Evolutionary conservation across 2,113 vertebrate species (phyloP).

Genomic region (Apodemus sylvaticus): DNA sequence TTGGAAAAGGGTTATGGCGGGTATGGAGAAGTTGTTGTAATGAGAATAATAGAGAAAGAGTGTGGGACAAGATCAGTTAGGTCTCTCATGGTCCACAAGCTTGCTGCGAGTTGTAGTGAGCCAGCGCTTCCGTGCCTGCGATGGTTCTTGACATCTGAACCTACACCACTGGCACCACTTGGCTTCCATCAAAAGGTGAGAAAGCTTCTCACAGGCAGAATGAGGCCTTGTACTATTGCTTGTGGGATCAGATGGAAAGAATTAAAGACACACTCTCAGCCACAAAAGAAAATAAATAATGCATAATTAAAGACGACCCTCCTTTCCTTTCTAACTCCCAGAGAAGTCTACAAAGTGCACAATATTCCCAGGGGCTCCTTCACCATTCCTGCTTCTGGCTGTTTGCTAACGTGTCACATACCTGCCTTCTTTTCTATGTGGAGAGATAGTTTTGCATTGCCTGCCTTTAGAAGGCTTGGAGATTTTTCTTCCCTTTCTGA

Average conservation of each 20-base stretch:
- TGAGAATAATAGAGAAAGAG: neutral
- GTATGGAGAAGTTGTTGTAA: neutral
- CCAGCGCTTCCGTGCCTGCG: neutral
- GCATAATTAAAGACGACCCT: neutral
- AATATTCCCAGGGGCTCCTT: neutral
- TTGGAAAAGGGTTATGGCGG: conserved; percentile 24
- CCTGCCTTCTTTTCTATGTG: conserved; percentile 30
- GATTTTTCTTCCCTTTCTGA: neutral
- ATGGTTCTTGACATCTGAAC: neutral
- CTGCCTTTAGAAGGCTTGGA: neutral
- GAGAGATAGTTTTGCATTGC: neutral
- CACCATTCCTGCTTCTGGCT: neutral
- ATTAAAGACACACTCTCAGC: neutral
- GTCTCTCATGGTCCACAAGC: neutral
- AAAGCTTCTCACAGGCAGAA: neutral
- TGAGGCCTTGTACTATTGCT: neutral
- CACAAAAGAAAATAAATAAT: conserved; percentile 1
- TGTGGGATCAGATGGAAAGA: neutral
- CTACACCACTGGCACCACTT: neutral
- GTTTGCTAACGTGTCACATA: conserved; percentile 46
- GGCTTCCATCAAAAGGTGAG: neutral
- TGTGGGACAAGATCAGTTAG: neutral
- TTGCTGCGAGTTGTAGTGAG: neutral
- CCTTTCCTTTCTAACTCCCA: neutral
- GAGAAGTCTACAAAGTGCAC: conserved; percentile 25